Evolutionary conservation across 2,113 vertebrate species (phyloP).

Genomic region (Grantiella picta): DNA sequence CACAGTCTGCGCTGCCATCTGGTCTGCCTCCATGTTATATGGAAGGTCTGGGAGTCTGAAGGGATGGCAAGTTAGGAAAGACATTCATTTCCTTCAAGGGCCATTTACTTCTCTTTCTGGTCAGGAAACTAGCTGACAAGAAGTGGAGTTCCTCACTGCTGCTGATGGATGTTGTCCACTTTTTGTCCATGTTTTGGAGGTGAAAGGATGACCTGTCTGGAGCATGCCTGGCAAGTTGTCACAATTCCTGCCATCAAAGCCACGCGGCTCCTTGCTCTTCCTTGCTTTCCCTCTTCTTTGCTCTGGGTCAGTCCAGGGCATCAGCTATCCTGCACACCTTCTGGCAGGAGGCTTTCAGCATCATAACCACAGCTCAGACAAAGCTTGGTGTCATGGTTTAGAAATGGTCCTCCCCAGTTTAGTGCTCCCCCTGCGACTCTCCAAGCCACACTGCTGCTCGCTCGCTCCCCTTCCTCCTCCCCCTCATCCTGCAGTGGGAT

Average conservation of each 20-base stretch:
- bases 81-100: background rate
- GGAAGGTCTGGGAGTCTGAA: background rate
- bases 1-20: background rate
- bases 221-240: background rate
- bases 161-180: background rate
- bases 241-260: background rate
- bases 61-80: background rate
- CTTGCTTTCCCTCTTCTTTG: background rate
- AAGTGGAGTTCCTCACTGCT: background rate
- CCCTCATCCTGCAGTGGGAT: background rate
- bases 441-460: accelerated
- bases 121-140: background rate
- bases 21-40: background rate
- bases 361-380: background rate
- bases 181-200: background rate
- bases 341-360: background rate
- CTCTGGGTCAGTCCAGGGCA: accelerated
- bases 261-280: accelerated
- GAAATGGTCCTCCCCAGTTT: background rate
- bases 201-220: background rate
- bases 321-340: background rate
- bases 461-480: background rate
- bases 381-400: background rate
- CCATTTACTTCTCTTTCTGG: background rate
- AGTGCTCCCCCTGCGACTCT: no score